Conservation (phyloP, 92 coral and sea anemone genomes). For the Epizoanthus fatuus region DNA sequence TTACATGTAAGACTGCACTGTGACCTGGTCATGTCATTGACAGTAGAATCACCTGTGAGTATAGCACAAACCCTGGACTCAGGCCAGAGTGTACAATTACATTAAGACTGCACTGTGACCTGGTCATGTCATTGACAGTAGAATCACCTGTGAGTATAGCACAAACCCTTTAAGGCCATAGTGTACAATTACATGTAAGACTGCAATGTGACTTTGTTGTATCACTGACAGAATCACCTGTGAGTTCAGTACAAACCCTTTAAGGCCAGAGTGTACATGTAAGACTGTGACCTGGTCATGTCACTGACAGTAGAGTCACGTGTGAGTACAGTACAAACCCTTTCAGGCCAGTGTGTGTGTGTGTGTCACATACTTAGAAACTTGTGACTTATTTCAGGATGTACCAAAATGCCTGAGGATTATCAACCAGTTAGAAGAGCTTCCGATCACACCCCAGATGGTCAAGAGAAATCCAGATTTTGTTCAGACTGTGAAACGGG, state of each 20-base stretch:
- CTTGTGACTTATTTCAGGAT: constrained; percentile 69
- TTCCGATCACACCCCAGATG: constrained; percentile 90
- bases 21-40: no score
- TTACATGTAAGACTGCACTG: no score
- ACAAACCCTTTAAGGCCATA: no score
- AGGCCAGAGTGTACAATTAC: no score
- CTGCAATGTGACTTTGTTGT: constrained; percentile 86
- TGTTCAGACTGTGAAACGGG: constrained; percentile 94
- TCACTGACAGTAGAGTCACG: constrained; percentile 98
- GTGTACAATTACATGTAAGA: neutral
- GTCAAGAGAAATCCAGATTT: constrained; percentile 92
- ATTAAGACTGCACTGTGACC: constrained; percentile 83
- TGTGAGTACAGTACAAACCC: constrained; percentile 63
- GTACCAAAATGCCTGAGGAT: constrained; percentile 87
- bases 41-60: no score
- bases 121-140: constrained; percentile 93
- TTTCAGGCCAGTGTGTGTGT: no score
- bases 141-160: constrained; percentile 93
- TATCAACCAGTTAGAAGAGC: constrained; percentile 81
- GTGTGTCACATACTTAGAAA: neutral
- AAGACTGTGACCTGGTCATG: constrained; percentile 87
- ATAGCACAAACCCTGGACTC: no score
- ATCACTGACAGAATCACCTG: constrained; percentile 97
- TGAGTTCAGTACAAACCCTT: constrained; percentile 51
- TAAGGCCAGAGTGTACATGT: no score